phyloP scores from a whole-genome alignment of 2,888 invertebrate genomes.

The Rhagophthalmus giganteus region DNA sequence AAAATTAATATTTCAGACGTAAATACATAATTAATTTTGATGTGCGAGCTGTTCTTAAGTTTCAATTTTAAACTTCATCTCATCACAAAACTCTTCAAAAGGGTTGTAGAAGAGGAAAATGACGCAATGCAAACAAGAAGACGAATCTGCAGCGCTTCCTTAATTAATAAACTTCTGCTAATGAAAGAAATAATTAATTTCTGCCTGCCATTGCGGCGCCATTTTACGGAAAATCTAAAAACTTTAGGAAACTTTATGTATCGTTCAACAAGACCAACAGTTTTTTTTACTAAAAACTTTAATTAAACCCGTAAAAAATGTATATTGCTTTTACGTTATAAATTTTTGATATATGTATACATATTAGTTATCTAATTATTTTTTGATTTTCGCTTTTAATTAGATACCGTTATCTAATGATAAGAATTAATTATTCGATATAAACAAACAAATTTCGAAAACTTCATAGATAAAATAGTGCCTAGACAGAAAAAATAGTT shows the following conservation, averaged over 20 bases:
- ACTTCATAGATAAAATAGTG: no score
- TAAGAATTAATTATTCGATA: background rate
- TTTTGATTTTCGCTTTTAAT: background rate
- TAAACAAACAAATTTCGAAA: background rate
- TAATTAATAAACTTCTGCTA: slow-evolving; percentile 59
- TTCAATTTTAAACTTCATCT: slow-evolving; percentile 55
- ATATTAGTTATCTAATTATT: background rate
- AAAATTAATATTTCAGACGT: slow-evolving; percentile 49
- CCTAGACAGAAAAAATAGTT: no score
- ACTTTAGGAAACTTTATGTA: slow-evolving; percentile 23
- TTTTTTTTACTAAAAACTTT: slow-evolving; percentile 13
- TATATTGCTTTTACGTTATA: slow-evolving; percentile 3
- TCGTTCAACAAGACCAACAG: slow-evolving; percentile 7
- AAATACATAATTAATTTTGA: slow-evolving; percentile 56
- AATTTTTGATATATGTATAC: slow-evolving; percentile 3
- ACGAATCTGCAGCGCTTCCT: slow-evolving; percentile 56
- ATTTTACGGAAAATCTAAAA: slow-evolving; percentile 35
- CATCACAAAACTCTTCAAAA: slow-evolving; percentile 51
- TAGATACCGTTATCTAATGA: background rate
- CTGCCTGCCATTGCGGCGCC: slow-evolving; percentile 52
- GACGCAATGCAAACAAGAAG: slow-evolving; percentile 56
- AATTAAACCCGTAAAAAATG: slow-evolving; percentile 15
- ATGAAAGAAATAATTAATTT: slow-evolving; percentile 60
- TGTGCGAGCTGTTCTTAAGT: slow-evolving; percentile 52
- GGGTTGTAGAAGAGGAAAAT: slow-evolving; percentile 51